phyloP scores from a whole-genome alignment of 2,797 vertebrate species.

The Pogoniulus pusillus region DNA sequence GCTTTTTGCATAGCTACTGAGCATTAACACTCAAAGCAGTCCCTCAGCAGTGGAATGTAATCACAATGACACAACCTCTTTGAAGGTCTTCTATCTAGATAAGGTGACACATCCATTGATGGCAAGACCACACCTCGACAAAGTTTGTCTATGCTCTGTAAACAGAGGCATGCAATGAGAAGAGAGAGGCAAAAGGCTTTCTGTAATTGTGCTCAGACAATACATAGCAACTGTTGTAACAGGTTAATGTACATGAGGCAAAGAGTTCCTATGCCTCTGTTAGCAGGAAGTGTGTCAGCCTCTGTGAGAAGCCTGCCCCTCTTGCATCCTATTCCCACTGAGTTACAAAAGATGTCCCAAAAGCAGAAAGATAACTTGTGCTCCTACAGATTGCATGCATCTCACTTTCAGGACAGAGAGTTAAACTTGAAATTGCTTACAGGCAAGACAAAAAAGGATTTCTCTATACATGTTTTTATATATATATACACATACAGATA shows the following conservation, averaged over 20 bases:
- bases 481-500: too few relatives aligned
- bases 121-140: not conserved
- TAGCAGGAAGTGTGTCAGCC: fast-evolving
- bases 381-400: not conserved
- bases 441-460: not conserved
- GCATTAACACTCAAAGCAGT: not conserved
- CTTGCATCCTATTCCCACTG: not conserved
- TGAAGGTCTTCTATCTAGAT: not conserved
- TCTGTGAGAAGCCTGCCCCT: not conserved
- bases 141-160: not conserved
- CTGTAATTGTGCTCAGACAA: not conserved
- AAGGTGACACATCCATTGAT: not conserved
- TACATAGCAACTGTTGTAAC: not conserved
- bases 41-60: not conserved
- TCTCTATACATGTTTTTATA: too few relatives aligned
- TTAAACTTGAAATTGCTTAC: not conserved
- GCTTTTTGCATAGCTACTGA: not conserved
- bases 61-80: not conserved
- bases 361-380: not conserved
- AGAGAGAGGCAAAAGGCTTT: not conserved
- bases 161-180: not conserved
- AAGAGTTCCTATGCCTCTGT: not conserved
- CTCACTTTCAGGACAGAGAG: not conserved
- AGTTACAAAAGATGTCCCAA: not conserved
- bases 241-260: not conserved